Evolutionary conservation across 2,113 vertebrate genomes (phyloP), one percentile per base, ranked within the genome.

Genomic region (Apaloderma vittatum): DNA sequence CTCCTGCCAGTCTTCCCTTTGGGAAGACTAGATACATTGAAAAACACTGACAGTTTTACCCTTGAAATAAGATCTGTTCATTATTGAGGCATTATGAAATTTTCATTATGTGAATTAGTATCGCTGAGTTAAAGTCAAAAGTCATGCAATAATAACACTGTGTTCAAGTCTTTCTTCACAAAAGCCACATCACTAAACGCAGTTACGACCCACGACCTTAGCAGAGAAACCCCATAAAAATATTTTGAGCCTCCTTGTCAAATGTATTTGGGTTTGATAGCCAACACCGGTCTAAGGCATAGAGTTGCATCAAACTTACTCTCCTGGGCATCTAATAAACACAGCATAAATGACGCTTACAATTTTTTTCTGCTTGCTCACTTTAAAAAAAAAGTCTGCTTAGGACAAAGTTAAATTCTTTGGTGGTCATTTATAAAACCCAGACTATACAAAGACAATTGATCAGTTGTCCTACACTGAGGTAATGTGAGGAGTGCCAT

Each of bases 241-340:
- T 86, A 80, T 55, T 93, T 91, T 52, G 49, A 96, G 63, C 43
- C 23, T 83, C 15, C 45, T 18, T 88, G 21, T 78, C 72, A 86
- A n/a, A 84, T 0, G 2, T 34, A 32, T 66, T 67, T 80, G 74
- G 40, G 68, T 18, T 87, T 72, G 71, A n/a, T 5, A 29, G 63
- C 22, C 70, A 91, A n/a, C 71, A 81, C 43, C 52, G 76, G 61
- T 82, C 78, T 92, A 96, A 95, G 94, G 95, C 88, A 95, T 85
- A 80, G 52, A 73, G 94, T 79, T 95, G 43, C 63, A 90, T 79
- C 83, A 95, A 92, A 92, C 73, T 61, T 95, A 43, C 73, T 94
- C 61, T 94, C 86, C 83, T 92, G 81, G 63, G 80, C 36, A 37
- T 55, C 59, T 84, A 29, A 81, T 88, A 77, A 94, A 94, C 85